phyloP scores from a whole-genome alignment of 2,888 invertebrate species.

The Cheilosia scutellata region DNA sequence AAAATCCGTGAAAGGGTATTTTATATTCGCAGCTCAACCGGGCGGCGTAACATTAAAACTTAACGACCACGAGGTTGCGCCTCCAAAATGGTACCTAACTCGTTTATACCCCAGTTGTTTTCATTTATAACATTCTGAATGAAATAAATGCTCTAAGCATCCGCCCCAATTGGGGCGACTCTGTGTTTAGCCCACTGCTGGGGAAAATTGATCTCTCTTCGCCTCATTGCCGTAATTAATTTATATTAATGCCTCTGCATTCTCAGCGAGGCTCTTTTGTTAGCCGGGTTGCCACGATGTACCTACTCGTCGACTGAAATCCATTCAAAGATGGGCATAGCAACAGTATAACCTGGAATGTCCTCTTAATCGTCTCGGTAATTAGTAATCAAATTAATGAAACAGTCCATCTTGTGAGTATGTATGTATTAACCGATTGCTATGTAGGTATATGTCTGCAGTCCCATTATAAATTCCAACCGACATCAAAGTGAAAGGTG shows the following conservation, averaged over 20 bases:
- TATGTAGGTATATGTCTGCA: not conserved
- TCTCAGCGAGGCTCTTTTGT: constrained; percentile 29
- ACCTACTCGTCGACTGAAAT: constrained; percentile 11
- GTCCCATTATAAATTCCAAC: constrained; percentile 36
- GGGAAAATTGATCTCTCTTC: constrained; percentile 34
- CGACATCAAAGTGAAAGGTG: constrained; percentile 3
- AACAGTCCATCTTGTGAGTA: constrained; percentile 39
- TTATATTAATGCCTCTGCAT: constrained; percentile 48
- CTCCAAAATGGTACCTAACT: not conserved
- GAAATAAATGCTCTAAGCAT: constrained; percentile 28
- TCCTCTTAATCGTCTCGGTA: constrained; percentile 63
- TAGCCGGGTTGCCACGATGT: not conserved
- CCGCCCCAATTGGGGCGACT: constrained; percentile 13
- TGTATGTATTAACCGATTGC: not conserved
- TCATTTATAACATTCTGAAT: not conserved
- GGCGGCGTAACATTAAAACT: not conserved
- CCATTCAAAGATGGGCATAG: constrained; percentile 34
- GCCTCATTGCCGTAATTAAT: constrained; percentile 46
- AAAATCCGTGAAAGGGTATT: too few relatives aligned
- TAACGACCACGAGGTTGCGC: not conserved
- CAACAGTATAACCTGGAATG: constrained; percentile 20
- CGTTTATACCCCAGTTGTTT: not conserved
- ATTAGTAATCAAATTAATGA: constrained; percentile 72
- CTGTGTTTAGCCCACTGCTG: not conserved
- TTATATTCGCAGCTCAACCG: too few relatives aligned